Conservation (phyloP, 2,888 invertebrate species). For the Elmis aenea region DNA sequence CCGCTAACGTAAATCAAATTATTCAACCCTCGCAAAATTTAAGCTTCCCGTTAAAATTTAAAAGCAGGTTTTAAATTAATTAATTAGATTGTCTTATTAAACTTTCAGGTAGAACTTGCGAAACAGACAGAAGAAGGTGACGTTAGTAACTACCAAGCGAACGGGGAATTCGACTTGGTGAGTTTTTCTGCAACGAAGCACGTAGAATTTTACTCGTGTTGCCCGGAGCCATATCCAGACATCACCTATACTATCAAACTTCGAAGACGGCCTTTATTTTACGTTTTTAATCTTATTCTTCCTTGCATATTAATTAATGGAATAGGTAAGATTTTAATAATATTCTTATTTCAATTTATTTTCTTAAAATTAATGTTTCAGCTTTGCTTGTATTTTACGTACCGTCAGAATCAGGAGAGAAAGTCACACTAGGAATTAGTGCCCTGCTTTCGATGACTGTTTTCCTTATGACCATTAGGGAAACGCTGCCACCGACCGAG, state of each 20-base stretch:
- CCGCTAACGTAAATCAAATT: no score
- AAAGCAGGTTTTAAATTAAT: no score
- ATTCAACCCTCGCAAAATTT: no score
- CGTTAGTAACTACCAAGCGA: slow-evolving; percentile 84
- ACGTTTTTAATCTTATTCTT: slow-evolving; percentile 79
- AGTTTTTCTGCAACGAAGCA: slow-evolving; percentile 70
- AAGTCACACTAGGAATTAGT: slow-evolving; percentile 81
- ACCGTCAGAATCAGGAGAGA: slow-evolving; percentile 82
- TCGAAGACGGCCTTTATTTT: slow-evolving; percentile 73
- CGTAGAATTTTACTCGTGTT: slow-evolving; percentile 73
- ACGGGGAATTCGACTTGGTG: slow-evolving; percentile 82
- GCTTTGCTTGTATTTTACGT: slow-evolving; percentile 83
- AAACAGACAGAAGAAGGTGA: slow-evolving; percentile 78
- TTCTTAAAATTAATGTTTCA: slow-evolving; percentile 37
- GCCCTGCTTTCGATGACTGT: slow-evolving; percentile 86
- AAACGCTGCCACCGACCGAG: slow-evolving; percentile 80
- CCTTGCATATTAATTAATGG: slow-evolving; percentile 82
- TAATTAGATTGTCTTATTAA: no score
- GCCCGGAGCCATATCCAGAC: slow-evolving; percentile 78
- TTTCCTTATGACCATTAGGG: slow-evolving; percentile 81
- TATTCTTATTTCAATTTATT: not conserved
- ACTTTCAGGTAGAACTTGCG: slow-evolving; percentile 65
- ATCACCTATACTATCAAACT: slow-evolving; percentile 76
- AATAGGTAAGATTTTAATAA: slow-evolving; percentile 57
- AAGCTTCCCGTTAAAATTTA: no score